Base-by-base conservation (phyloP, 2,113 vertebrate genomes). In the Callopanchax toddi region DNA sequence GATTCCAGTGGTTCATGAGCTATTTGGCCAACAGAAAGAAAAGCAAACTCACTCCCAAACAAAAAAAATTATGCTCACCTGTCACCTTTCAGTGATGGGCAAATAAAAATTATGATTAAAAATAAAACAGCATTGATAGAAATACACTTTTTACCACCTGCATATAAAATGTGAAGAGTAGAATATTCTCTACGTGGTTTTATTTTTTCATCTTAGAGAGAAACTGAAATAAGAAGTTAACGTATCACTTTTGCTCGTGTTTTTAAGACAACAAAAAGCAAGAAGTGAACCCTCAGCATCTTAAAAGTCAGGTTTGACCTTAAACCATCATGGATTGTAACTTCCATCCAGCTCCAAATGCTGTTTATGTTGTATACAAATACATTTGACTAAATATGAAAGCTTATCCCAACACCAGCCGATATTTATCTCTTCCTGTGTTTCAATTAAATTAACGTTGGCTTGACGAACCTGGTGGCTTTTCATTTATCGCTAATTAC, bases 401-500 rank as follows among this genome's bases (percentile, higher is more conserved):
- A 81, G 63, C 87, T 85, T 57, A 84, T 86, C 64, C 84, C 73
- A 75, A 58, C 61, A 71, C 57, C 59, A 89, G 90, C 86, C 91
- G 91, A 92, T 91, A 89, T 87, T 88, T 92, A 92, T 88, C 88
- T 89, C 87, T 93, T 93, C 90, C 94, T 92, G 89, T 93, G 93
- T 96, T 97, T 97, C 94, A 95, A 92, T 94, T 94, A 92, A 96
- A 98, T 94, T 93, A 94, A 91, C 91, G 90, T 92, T 93, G 83
- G 93, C 93, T 93, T 94, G 91, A 94, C 73, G 54, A 94, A 91
- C 90, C 89, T 90, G 87, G 92, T 92, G 87, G 86, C 90, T 93
- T 97, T 96, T 95, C 94, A 97, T 97, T 96, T 96, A 87, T 95
- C 94, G 94, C 92, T 95, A 98, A 98, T 96, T 95, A 94, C 94